A percentile compares a stretch with the other conserved stretches of the same genome.
phyloP scores from a whole-genome alignment of 2,797 vertebrate species.

The Bradypodion ventrale region DNA sequence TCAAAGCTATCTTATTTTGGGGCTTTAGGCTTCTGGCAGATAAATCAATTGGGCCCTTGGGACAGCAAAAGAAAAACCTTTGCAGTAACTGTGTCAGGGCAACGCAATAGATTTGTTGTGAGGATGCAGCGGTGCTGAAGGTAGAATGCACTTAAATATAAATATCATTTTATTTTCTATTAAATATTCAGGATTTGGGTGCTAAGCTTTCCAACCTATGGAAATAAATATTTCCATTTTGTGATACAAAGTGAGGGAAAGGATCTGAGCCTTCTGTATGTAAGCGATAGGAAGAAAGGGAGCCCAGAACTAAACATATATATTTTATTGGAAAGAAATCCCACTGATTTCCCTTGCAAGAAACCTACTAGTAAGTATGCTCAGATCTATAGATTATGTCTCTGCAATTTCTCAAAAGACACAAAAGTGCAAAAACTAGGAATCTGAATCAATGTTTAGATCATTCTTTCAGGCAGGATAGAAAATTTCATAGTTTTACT shows the following conservation, averaged over 20 bases:
- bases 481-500: too few species aligned
- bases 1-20: slow-evolving; percentile 88
- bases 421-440: not conserved
- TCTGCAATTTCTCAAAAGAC: not conserved
- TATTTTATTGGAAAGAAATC: not conserved
- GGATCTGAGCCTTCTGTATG: slow-evolving; percentile 34
- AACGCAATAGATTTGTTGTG: slow-evolving; percentile 82
- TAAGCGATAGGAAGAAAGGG: not conserved
- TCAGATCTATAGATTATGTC: not conserved
- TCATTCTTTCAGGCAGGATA: too few species aligned
- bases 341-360: slow-evolving; percentile 5
- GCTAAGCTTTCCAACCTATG: slow-evolving; percentile 69
- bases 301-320: not conserved
- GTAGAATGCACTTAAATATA: slow-evolving; percentile 80
- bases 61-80: slow-evolving; percentile 82
- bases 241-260: slow-evolving; percentile 63
- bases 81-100: slow-evolving; percentile 84
- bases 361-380: not conserved
- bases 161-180: slow-evolving; percentile 82
- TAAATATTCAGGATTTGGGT: slow-evolving; percentile 80
- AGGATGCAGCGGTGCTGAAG: slow-evolving; percentile 77
- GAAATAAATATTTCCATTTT: slow-evolving; percentile 69
- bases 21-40: slow-evolving; percentile 88
- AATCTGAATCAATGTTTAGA: too few species aligned
- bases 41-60: slow-evolving; percentile 87